phyloP scores from a whole-genome alignment of 2,797 vertebrate species.

The Hyperoplus immaculatus region DNA sequence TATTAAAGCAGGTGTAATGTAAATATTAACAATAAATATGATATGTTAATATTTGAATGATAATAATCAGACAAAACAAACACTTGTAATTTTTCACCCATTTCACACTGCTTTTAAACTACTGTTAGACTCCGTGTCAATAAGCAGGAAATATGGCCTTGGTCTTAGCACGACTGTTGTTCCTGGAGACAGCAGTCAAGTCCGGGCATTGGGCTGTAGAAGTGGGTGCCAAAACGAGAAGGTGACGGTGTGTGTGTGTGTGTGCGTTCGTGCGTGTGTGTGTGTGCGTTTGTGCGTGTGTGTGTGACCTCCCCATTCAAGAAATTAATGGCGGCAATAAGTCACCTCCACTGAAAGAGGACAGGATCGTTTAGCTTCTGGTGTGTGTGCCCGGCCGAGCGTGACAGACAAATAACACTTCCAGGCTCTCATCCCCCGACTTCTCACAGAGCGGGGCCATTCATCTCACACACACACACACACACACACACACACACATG shows the following conservation, averaged over 20 bases:
- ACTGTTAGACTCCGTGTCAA: conserved; percentile 23
- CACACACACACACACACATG: conserved; percentile 32
- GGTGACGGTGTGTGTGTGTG: no score
- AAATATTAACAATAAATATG: no score
- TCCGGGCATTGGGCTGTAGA: conserved; percentile 19
- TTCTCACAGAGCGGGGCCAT: conserved; percentile 66
- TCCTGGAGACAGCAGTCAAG: conserved; percentile 33
- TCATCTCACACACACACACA: conserved; percentile 60
- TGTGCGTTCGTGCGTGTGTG: no score
- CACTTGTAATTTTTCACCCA: no score
- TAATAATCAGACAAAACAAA: no score
- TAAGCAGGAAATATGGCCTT: conserved; percentile 28
- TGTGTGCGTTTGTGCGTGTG: background rate
- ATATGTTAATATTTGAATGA: no score
- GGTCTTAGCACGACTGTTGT: background rate
- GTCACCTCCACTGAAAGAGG: conserved; percentile 61
- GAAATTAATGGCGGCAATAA: conserved; percentile 71
- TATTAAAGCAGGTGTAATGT: no score
- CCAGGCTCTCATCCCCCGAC: conserved; percentile 64
- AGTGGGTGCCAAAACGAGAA: conserved; percentile 42
- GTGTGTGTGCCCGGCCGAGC: conserved; percentile 49
- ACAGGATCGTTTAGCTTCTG: conserved; percentile 56
- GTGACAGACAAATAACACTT: conserved; percentile 70
- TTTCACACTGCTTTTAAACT: background rate
- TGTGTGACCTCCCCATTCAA: conserved; percentile 48